Percentiles rank a stretch among this genome's conserved stretches.
phyloP scores from a whole-genome alignment of 1,140 invertebrate genomes.

The Eurytemora carolleeae region DNA sequence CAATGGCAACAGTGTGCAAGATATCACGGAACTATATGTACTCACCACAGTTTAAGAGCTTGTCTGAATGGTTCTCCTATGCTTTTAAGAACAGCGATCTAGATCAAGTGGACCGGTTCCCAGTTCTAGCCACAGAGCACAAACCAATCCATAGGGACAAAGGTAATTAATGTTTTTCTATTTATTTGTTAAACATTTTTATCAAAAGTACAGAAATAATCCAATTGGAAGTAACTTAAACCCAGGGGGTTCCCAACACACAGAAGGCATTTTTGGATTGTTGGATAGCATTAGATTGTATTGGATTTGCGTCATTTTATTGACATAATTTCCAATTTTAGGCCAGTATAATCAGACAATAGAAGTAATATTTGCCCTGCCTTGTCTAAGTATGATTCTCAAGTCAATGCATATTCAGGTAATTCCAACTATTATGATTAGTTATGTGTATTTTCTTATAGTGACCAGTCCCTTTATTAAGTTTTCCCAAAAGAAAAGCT shows the following conservation, averaged over 20 bases:
- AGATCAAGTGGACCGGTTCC: conserved; percentile 74
- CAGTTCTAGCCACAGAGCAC: conserved; percentile 49
- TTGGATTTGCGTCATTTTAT: no score
- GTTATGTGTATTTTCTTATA: neutral
- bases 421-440: conserved; percentile 25
- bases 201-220: no score
- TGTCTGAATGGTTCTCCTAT: conserved; percentile 86
- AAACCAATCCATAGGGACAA: conserved; percentile 28
- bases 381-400: conserved; percentile 70
- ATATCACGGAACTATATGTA: conserved; percentile 74
- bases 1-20: conserved; percentile 51
- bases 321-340: neutral
- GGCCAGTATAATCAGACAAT: conserved; percentile 54
- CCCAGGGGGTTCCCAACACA: no score
- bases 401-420: conserved; percentile 77
- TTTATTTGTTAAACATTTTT: no score
- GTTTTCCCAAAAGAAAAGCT: no score
- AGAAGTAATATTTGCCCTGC: conserved; percentile 86
- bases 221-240: no score
- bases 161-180: no score
- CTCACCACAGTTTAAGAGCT: conserved; percentile 77
- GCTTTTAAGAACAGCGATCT: conserved; percentile 80
- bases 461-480: no score
- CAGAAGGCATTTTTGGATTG: no score
- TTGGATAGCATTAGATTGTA: no score